Base-by-base conservation (phyloP, 2,888 invertebrate species). In the Monopis laevigella region DNA sequence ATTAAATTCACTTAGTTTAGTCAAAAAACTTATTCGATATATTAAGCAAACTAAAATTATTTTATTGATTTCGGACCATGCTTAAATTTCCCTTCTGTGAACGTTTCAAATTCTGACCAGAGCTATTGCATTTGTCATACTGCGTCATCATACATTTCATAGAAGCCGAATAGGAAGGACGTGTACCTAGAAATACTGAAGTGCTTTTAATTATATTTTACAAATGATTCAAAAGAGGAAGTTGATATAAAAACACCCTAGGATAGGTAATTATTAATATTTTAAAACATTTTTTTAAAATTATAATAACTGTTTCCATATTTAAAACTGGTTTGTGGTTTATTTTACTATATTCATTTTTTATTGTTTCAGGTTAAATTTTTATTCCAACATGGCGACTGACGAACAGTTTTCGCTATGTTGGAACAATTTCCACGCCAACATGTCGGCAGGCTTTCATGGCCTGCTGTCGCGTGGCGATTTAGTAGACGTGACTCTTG, bases 391-490 rank as follows among this genome's bases (percentile, higher is more conserved):
- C 70, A 86, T 86, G 86, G 86, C 86, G 86, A 86, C 86, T 80
- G 86, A 86, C 82, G 86, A 87, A 78, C 86, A 86, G 65, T 87
- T 86, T 77, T 88, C 88, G 67, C 72, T 88, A 74, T 87, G 87
- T 78, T 88, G 88, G 88, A 88, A 88, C 78, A 88, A 88, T 78
- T 88, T 88, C 80, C 87, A 87, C 74, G 85, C 86, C 50, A 88
- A 88, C 59, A 82, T 88, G 78, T 86, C 87, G 48, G 85, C 86
- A 66, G 87, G 87, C 56, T 88, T 88, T 64, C 87, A 88, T 57
- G 86, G 86, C 66, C 84, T 88, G 62, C 70, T 88, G 67, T 85
- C 86, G 61, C 84, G 86, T 64, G 87, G 87, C 49, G 86, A 87
- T 65, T 67, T 88, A 55, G 88, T 88, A 52, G 88, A 88, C 54